Evolutionary conservation across 2,113 vertebrate species (phyloP).

Genomic region (Phrynocephalus versicolor): DNA sequence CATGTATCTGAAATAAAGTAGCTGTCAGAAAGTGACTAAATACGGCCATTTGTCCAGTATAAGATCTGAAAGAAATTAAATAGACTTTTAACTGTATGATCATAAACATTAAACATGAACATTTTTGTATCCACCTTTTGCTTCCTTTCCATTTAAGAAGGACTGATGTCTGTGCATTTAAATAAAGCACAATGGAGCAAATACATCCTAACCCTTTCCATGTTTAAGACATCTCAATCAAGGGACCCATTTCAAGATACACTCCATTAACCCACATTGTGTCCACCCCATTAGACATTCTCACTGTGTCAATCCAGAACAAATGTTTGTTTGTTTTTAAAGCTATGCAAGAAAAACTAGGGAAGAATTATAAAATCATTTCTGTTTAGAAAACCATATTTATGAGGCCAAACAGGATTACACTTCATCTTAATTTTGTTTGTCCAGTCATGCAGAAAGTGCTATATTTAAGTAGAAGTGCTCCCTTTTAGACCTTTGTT

Average conservation of each 20-base stretch:
- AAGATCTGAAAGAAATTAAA: background rate
- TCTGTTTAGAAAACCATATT: constrained; percentile 12
- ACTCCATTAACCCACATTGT: constrained; percentile 25
- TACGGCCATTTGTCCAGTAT: background rate
- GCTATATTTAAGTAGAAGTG: background rate
- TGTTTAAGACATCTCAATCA: constrained; percentile 22
- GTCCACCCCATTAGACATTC: constrained; percentile 25
- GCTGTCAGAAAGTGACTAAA: background rate
- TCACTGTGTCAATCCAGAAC: background rate
- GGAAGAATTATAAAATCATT: constrained; percentile 15
- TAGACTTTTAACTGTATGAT: background rate
- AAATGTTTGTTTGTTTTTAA: constrained; percentile 33
- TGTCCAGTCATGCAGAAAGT: constrained; percentile 27
- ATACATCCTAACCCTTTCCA: background rate
- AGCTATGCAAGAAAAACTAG: constrained; percentile 2
- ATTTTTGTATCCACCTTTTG: background rate
- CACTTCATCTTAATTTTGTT: constrained; percentile 30
- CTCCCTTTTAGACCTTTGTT: constrained; percentile 8
- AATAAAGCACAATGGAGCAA: constrained; percentile 11
- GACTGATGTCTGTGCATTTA: background rate
- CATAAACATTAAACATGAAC: background rate
- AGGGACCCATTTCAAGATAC: constrained; percentile 32
- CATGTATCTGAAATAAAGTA: background rate
- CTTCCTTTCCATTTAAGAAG: background rate
- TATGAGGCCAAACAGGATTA: background rate